A percentile compares a stretch with the other conserved stretches of the same genome.
Conservation (phyloP, 2,797 vertebrate species). For the Centroberyx gerrardi region DNA sequence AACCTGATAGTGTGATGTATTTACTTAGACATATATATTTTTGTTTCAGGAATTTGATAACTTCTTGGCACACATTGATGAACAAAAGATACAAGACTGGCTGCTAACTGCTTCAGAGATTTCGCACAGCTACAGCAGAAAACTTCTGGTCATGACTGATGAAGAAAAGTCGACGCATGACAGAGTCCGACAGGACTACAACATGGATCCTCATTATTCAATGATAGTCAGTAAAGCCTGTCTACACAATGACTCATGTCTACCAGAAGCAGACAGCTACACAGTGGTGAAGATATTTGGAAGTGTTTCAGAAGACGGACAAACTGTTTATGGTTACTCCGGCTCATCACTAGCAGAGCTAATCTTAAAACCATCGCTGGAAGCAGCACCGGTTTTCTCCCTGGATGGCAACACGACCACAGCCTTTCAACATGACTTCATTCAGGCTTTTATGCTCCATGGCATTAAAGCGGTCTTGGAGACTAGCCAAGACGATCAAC, state of each 20-base stretch:
- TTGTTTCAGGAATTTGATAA: conserved; percentile 29
- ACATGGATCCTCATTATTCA: conserved; percentile 55
- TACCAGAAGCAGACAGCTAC: conserved; percentile 21
- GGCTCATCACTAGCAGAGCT: conserved; percentile 52
- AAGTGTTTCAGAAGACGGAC: conserved; percentile 37
- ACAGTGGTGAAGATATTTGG: conserved; percentile 61
- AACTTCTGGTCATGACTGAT: conserved; percentile 58
- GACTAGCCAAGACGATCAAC: conserved; percentile 21
- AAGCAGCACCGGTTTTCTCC: conserved; percentile 36
- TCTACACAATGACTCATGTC: conserved; percentile 36
- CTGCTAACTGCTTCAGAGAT: conserved; percentile 53
- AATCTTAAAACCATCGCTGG: conserved; percentile 39
- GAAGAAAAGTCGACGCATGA: conserved; percentile 36
- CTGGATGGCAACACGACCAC: conserved; percentile 47
- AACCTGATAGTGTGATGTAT: not conserved
- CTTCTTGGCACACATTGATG: conserved; percentile 29
- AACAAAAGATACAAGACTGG: conserved; percentile 40
- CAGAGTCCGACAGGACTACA: conserved; percentile 53
- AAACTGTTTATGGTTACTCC: conserved; percentile 56
- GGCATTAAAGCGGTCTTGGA: conserved; percentile 48
- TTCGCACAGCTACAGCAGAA: conserved; percentile 49
- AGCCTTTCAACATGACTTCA: conserved; percentile 47
- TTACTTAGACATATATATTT: too few species aligned
- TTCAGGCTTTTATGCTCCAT: conserved; percentile 23
- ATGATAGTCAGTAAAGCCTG: conserved; percentile 37